Evolutionary conservation across 2,797 vertebrate species (phyloP).

Genomic region (Zenarchopterus dispar): DNA sequence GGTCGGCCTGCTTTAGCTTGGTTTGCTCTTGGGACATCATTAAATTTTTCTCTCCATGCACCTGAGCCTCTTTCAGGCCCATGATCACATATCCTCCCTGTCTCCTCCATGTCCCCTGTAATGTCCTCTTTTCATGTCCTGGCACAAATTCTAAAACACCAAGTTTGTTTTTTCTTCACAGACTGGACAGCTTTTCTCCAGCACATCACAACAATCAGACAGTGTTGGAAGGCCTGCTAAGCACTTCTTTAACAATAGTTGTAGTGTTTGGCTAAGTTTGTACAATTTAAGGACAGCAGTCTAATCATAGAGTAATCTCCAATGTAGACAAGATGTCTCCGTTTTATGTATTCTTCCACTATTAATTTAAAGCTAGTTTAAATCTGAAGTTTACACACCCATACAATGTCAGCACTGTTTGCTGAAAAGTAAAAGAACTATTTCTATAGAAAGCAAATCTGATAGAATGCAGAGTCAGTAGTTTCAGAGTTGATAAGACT

Average conservation of each 20-base stretch:
- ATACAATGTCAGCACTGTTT: not conserved
- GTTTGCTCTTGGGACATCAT: conserved; percentile 76
- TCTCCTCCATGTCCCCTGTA: conserved; percentile 61
- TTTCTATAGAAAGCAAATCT: conserved; percentile 16
- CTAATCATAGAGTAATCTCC: too few species aligned
- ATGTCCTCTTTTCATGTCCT: conserved; percentile 65
- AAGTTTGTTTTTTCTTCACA: conserved; percentile 56
- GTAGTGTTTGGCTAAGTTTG: too few species aligned
- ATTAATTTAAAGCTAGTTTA: not conserved
- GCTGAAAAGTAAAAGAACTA: conserved; percentile 14
- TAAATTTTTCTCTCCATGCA: conserved; percentile 75
- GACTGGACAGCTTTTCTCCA: conserved; percentile 46
- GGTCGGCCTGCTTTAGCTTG: conserved; percentile 69
- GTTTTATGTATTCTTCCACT: not conserved
- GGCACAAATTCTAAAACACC: conserved; percentile 59
- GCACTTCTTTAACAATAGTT: conserved; percentile 38
- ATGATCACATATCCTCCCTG: conserved; percentile 63
- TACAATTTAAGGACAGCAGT: too few species aligned
- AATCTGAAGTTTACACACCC: too few species aligned
- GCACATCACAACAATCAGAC: conserved; percentile 37
- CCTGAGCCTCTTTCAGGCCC: conserved; percentile 69
- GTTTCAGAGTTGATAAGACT: conserved; percentile 5
- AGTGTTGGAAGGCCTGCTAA: conserved; percentile 29
- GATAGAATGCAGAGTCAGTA: conserved; percentile 10
- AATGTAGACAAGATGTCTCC: not conserved